Evolutionary conservation across 2,113 vertebrate species (phyloP), one percentile per base, ranked within the genome.

Genomic region (Axis porcinus): DNA sequence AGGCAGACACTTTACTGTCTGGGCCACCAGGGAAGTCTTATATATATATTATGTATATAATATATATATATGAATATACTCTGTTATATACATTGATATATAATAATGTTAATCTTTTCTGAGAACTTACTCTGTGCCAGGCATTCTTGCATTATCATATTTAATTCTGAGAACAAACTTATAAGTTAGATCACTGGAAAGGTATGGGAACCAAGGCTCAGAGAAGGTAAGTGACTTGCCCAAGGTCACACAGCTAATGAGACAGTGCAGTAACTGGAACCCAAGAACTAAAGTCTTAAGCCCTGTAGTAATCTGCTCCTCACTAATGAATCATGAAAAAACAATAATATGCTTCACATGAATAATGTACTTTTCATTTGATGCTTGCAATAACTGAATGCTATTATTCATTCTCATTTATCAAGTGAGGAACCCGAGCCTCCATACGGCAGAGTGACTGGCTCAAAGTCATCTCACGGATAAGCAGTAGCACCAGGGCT

Each of bases 131-230:
- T 96, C 86, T 88, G 21, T 50, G 55, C 27, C 57, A 58, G 43
- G 33, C 86, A 94, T 28, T 62, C 36, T 85, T 30, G 33, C 55
- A 89, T 43, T 52, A 43, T 85, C 40, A 87, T 15, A 90, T 94
- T 87, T 74, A 84, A 93, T 87, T 90, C 89, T 91, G 86, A 85
- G 57, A 96, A 88, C 43, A 74, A 45, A 21, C 54, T 79, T 89
- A 50, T 16, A 70, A 92, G 45, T 36, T 83, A 92, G 36, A 16
- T 50, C 43, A 9, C 27, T 52, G 64, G 47, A 89, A 93, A 91
- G 55, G 28, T 19, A 92, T 79, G 50, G 82, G 30, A 94, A 94
- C 36, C 76, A 47, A 95, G 64, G 36, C n/a, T 78, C 16, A 45
- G 54, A 93, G 62, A 86, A 89, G 81, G 45, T 6, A 89, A 94